Evolutionary conservation across 2,888 invertebrate genomes (phyloP).

Genomic region (Craniophora ligustri): DNA sequence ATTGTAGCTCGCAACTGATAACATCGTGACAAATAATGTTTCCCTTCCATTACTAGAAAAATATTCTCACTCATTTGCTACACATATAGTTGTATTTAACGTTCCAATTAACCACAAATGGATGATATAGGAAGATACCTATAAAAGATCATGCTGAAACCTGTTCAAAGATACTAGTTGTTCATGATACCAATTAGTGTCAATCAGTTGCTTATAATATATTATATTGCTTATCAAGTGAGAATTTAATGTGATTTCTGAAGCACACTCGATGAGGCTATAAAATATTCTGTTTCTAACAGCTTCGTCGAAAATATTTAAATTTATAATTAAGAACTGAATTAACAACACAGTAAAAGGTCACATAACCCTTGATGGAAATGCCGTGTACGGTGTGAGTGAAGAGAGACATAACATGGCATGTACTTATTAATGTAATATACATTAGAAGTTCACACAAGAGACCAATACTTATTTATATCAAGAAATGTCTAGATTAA

Average conservation of each 20-base stretch:
- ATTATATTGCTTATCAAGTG: conserved; percentile 50
- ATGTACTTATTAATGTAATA: conserved; percentile 44
- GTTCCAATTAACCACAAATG: conserved; percentile 50
- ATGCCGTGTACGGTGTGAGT: conserved; percentile 36
- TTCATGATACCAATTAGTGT: conserved; percentile 51
- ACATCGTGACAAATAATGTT: conserved; percentile 27
- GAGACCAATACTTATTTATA: neutral
- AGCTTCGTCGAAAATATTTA: conserved; percentile 56
- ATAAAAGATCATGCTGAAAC: conserved; percentile 44
- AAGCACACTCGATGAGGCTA: conserved; percentile 16
- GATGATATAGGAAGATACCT: conserved; percentile 30
- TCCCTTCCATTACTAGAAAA: conserved; percentile 24
- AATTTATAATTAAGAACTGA: conserved; percentile 53
- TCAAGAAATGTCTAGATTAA: neutral
- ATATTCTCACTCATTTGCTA: conserved; percentile 32
- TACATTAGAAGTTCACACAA: conserved; percentile 26
- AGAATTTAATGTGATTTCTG: conserved; percentile 47
- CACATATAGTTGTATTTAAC: conserved; percentile 35
- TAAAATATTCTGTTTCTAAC: conserved; percentile 46
- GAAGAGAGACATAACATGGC: conserved; percentile 36
- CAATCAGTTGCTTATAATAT: conserved; percentile 42
- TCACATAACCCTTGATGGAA: conserved; percentile 42
- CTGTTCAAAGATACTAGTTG: conserved; percentile 43
- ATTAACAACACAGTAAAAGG: conserved; percentile 43
- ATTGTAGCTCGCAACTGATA: conserved; percentile 28